phyloP scores from a whole-genome alignment of 1,140 invertebrate genomes.

The Pogonomyrmex californicus region DNA sequence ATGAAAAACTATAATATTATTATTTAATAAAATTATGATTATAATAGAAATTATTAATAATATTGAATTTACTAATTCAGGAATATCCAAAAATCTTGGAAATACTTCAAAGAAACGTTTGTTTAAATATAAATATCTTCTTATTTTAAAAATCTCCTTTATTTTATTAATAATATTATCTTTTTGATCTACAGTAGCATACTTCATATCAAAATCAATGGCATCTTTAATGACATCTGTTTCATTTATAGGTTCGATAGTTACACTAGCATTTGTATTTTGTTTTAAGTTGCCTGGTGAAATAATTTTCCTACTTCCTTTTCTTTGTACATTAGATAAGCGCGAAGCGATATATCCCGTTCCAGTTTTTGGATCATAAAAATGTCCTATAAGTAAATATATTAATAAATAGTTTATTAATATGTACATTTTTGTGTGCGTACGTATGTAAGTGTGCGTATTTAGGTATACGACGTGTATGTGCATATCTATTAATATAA shows the following conservation, averaged over 20 bases:
- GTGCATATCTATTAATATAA: too few relatives aligned
- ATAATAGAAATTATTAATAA: not conserved
- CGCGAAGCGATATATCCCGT: slow-evolving; percentile 12
- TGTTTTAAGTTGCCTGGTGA: not conserved
- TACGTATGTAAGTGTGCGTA: too few relatives aligned
- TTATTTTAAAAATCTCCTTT: slow-evolving; percentile 20
- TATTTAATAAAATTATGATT: not conserved
- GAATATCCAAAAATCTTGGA: slow-evolving; percentile 5
- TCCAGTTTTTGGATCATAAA: slow-evolving; percentile 10
- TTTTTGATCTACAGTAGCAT: slow-evolving; percentile 14
- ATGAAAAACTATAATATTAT: not conserved
- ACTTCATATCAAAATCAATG: slow-evolving; percentile 18
- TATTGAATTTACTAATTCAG: not conserved
- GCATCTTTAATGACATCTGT: not conserved
- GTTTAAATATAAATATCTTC: slow-evolving; percentile 18
- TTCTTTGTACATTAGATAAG: slow-evolving; percentile 5
- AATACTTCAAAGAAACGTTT: not conserved
- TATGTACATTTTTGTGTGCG: too few relatives aligned
- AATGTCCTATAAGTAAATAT: slow-evolving; percentile 8
- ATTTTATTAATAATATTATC: slow-evolving; percentile 6
- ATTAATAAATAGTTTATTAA: slow-evolving; percentile 8
- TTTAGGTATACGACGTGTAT: too few relatives aligned
- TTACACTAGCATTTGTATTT: not conserved
- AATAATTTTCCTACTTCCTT: not conserved
- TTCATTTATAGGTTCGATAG: not conserved